Base-by-base conservation (phyloP, 2,888 invertebrate species). In the Nebria salina region DNA sequence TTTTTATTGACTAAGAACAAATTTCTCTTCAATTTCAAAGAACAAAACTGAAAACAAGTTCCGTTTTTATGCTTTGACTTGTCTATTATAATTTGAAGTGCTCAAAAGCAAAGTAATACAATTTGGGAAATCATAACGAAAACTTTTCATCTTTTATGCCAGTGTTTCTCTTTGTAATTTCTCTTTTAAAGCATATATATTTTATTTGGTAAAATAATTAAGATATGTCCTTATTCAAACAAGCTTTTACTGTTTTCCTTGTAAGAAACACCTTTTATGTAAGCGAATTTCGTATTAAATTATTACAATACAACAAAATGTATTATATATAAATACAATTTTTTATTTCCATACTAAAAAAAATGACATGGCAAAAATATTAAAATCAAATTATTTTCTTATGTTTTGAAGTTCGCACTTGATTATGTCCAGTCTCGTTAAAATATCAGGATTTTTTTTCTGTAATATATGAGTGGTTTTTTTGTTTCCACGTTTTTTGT, bases 1-100 rank as follows among this genome's bases (percentile, higher is more conserved):
- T 26, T 66, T 78, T 75, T 65, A 73, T 78, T 73, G 73, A 73
- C 74, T 74, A 72, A 77, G 72, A 77, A 65, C 41, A 41, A 72
- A 26, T 41, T 77, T 72, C 77, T 72, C 65, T 66, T 25, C 26
- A 20, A 11, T 54, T 64, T 75, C 20, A 65, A 64, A 64, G 75
- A 75, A 54, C 25, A 20, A 15, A 75, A 26, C 64, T 74, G 13
- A 74, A 75, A 20, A 26, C 15, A 43, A 65, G 54, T 75, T 75
- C 43, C 43, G 74, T 42, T 43, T 41, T 74, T 25, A 15, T 68
- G 25, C n/a, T 15, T 68, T 68, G 25, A 9, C 7, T 68, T 68
- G 6, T 11, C 25, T 15, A 68, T 68, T 68, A 13, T 25, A 68
- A 72, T 72, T 72, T 72, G 34, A 72, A 26, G 72, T 68, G 7